Evolutionary conservation across 2,797 vertebrate genomes (phyloP), one percentile per base, ranked within the genome.

Genomic region (Halcyon badia): DNA sequence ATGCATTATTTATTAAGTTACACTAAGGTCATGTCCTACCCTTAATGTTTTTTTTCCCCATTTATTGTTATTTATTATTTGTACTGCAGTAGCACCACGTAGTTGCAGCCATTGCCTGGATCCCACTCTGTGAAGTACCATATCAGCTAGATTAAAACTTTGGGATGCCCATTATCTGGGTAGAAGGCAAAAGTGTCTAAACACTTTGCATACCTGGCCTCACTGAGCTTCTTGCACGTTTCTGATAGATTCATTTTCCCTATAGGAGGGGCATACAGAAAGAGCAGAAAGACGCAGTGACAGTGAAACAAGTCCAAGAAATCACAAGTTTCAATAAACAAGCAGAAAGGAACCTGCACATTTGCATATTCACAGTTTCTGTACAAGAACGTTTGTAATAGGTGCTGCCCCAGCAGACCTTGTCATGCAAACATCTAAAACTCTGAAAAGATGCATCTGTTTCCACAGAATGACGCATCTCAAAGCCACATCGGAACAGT

Each of bases 1-100:
- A 86, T 92, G 54, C 68, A 92, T 93, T 93, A 90, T 94, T 95
- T 94, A 95, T 95, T 71, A 86, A 64, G 26, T 26, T 95, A n/a
- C 69, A 83, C 84, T 89, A 87, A 83, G 87, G 87, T 89, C 89
- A 85, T 1, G 12, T 69, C 58, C 30, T 17, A 69, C 49, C 17
- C 49, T 92, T 44, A 65, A 2, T 77, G 11, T 8, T 30, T 30
- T 16, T 56, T 68, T 33, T 35, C 35, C 61, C 41, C 6, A 37
- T 61, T 92, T 89, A 75, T 71, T 87, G 31, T 48, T 71, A 14
- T 48, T 30, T 95, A 71, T 82, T 37, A 71, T 57, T 76, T 58
- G 26, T 8, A 69, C 54, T 52, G 14, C 8, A 44, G 41, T 4
- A 79, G 61, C 42, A 78, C 35, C 4, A 9, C 66, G 44, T 2